Conservation (phyloP, 2,113 vertebrate species). For the Thamnophis sirtalis region DNA sequence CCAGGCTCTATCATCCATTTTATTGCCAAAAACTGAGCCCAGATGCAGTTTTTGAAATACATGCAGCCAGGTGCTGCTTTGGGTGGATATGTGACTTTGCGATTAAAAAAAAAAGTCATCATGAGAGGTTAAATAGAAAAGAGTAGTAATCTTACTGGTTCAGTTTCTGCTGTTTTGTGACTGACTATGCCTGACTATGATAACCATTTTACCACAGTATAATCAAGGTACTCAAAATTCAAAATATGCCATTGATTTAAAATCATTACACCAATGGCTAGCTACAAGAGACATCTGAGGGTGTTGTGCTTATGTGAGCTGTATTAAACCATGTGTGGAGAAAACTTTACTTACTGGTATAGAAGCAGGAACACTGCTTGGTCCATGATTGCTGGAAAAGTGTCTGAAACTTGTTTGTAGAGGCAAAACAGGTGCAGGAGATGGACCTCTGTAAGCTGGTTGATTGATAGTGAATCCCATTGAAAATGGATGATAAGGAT, state of each 20-base stretch:
- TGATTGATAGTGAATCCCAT: constrained; percentile 62
- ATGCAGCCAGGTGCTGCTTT: not conserved
- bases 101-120: not conserved
- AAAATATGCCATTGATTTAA: not conserved
- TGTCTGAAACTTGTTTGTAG: constrained; percentile 62
- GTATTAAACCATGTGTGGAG: not conserved
- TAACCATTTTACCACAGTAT: not conserved
- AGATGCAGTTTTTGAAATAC: not conserved
- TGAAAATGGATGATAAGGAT: constrained; percentile 60
- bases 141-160: not conserved
- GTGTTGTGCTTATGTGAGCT: not conserved
- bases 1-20: not conserved
- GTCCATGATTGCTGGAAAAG: constrained; percentile 43
- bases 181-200: not conserved
- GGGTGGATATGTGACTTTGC: not conserved
- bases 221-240: not conserved
- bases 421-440: constrained; percentile 45
- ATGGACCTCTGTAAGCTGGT: constrained; percentile 47
- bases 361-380: constrained; percentile 46
- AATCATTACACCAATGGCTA: not conserved
- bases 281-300: not conserved
- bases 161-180: not conserved
- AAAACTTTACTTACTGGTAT: constrained; percentile 49
- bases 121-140: not conserved
- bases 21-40: not conserved